Percentiles rank a stretch among this genome's conserved stretches.
These are phyloP conservation scores for Chamaetylas fuelleborni DNA, from an alignment of 2,113 vertebrate species.

Conservation along the genomic window DNA sequence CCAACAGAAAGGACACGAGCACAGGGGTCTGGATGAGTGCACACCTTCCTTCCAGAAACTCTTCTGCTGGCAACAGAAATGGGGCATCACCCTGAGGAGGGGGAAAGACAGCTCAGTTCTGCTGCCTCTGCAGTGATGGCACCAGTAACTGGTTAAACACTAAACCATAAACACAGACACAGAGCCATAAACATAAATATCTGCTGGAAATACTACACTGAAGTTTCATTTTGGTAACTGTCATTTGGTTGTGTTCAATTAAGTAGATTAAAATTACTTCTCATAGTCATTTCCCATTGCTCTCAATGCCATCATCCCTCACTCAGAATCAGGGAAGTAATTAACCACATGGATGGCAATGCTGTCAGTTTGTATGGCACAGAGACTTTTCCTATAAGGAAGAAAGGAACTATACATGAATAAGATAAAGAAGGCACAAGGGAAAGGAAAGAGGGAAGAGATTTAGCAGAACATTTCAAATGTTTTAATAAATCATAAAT, in stretches of 20 bases:
- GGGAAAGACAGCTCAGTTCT: background rate
- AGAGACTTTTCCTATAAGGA: background rate
- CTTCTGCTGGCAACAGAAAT: background rate
- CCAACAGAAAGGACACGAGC: background rate
- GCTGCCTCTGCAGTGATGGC: background rate
- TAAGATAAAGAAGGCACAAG: constrained; percentile 9
- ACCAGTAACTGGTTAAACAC: background rate
- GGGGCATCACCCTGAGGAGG: background rate
- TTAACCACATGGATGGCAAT: background rate
- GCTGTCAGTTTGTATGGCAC: background rate
- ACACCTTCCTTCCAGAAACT: background rate
- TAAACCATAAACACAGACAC: background rate
- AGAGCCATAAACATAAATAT: background rate
- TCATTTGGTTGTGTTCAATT: background rate
- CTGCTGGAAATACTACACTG: background rate
- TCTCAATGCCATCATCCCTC: background rate
- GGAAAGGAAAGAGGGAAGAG: background rate
- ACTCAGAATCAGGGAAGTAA: background rate
- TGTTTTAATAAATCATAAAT: constrained; percentile 35
- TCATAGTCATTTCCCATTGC: background rate
- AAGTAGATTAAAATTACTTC: background rate
- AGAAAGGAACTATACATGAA: background rate
- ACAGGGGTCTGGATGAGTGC: background rate
- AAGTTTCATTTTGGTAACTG: background rate
- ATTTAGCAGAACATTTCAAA: constrained; percentile 7